Percentiles rank a stretch among this genome's conserved stretches.
phyloP scores from a whole-genome alignment of 2,113 vertebrate genomes.

The Leptobrachium leishanense region DNA sequence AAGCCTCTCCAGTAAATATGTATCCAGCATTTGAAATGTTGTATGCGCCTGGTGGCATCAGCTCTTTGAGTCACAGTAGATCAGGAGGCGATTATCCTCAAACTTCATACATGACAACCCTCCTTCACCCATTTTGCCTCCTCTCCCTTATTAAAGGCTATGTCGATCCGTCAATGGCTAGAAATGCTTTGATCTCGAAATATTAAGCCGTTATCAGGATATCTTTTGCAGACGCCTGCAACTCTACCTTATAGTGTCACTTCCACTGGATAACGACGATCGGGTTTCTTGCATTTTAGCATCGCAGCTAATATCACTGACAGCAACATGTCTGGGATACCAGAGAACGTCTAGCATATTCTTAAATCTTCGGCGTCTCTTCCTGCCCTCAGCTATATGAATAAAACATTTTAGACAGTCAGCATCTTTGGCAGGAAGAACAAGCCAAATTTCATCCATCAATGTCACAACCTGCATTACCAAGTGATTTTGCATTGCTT shows the following conservation, averaged over 20 bases:
- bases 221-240: too few relatives aligned
- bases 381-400: slow-evolving; percentile 78
- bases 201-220: too few relatives aligned
- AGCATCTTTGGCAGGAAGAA: slow-evolving; percentile 80
- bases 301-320: slow-evolving; percentile 75
- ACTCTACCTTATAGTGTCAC: not conserved
- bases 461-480: slow-evolving; percentile 75
- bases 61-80: too few relatives aligned
- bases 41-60: too few relatives aligned
- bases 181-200: too few relatives aligned
- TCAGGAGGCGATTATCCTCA: too few relatives aligned
- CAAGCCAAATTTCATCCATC: slow-evolving; percentile 82
- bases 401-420: slow-evolving; percentile 88
- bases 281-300: slow-evolving; percentile 20
- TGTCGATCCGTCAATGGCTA: too few relatives aligned
- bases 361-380: slow-evolving; percentile 83
- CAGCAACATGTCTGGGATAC: slow-evolving; percentile 75
- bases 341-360: slow-evolving; percentile 86
- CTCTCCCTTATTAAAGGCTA: too few relatives aligned
- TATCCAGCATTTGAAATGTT: too few relatives aligned
- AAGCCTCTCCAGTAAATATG: too few relatives aligned
- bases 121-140: too few relatives aligned
- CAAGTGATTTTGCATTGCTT: slow-evolving; percentile 68
- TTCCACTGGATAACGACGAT: slow-evolving; percentile 1
- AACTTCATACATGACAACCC: too few relatives aligned